phyloP scores from a whole-genome alignment of 2,113 vertebrate species.

The Petromus typicus region DNA sequence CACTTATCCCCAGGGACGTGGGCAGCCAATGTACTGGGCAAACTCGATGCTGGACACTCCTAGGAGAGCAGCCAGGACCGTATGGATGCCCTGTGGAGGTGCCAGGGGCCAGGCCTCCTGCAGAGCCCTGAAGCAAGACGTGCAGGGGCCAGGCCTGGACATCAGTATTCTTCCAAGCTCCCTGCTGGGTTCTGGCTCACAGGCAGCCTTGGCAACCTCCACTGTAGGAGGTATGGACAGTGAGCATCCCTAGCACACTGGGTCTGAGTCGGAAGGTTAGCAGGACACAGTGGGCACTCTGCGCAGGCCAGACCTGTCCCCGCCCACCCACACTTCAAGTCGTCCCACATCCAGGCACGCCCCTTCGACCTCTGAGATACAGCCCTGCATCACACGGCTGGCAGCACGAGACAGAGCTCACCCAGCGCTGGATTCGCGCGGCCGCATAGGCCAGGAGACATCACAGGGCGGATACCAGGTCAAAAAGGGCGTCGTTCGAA shows the following conservation, averaged over 20 bases:
- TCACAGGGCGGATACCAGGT: background rate
- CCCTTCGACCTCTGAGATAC: background rate
- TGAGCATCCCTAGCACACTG: fast-evolving
- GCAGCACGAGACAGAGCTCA: background rate
- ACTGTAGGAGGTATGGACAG: background rate
- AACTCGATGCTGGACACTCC: background rate
- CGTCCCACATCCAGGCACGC: background rate
- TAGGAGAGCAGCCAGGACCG: background rate
- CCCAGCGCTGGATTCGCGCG: fast-evolving
- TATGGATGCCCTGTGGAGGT: background rate
- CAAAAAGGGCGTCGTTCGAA: background rate
- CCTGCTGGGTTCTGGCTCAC: background rate
- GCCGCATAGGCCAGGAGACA: background rate
- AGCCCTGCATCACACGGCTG: background rate
- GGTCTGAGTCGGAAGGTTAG: background rate
- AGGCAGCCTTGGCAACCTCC: background rate
- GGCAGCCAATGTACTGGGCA: background rate
- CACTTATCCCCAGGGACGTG: background rate
- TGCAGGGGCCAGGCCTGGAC: fast-evolving
- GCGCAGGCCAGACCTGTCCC: background rate
- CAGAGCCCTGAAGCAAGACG: background rate
- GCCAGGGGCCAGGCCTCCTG: fast-evolving
- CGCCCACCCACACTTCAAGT: background rate
- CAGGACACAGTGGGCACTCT: background rate
- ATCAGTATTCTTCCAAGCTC: background rate